Percentiles rank a stretch among this genome's conserved stretches.
These are phyloP conservation scores for Bubo scandiacus DNA, from an alignment of 2,113 vertebrate genomes.

Conservation along the genomic window DNA sequence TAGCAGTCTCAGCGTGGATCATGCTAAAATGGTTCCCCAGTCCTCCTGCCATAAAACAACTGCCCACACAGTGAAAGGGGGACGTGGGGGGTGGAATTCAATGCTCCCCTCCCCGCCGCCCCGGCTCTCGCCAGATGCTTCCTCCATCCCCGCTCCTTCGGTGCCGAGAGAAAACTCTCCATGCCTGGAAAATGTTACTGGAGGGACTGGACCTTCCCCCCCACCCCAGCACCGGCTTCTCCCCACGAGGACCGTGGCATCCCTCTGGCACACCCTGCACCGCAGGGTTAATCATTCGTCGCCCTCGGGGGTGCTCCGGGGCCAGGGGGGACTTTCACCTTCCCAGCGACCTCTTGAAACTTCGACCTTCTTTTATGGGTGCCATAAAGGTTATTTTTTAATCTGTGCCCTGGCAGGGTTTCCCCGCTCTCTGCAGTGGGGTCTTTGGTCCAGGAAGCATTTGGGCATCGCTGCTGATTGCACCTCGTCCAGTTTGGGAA, in stretches of 20 bases:
- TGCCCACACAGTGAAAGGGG: slow-evolving; percentile 36
- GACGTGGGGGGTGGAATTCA: slow-evolving; percentile 46
- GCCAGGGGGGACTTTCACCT: background rate
- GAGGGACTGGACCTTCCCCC: background rate
- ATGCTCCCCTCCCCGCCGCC: background rate
- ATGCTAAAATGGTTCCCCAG: slow-evolving; percentile 40
- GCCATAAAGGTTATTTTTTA: slow-evolving; percentile 56
- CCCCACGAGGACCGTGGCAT: background rate
- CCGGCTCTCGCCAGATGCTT: slow-evolving; percentile 23
- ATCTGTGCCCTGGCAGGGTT: fast-evolving
- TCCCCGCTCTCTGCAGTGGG: background rate
- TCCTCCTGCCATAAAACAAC: slow-evolving; percentile 46
- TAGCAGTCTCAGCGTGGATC: slow-evolving; percentile 40
- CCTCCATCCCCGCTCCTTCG: background rate
- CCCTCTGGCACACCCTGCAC: background rate
- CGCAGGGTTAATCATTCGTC: background rate
- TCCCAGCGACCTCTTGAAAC: background rate
- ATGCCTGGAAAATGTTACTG: background rate
- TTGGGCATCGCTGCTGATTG: background rate
- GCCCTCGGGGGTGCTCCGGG: background rate
- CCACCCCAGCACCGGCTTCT: fast-evolving
- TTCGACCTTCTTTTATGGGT: slow-evolving; percentile 23
- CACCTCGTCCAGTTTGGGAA: background rate
- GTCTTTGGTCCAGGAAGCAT: fast-evolving
- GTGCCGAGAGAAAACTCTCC: background rate